Evolutionary conservation across 2,113 vertebrate species (phyloP).

Genomic region (Columba janthina): DNA sequence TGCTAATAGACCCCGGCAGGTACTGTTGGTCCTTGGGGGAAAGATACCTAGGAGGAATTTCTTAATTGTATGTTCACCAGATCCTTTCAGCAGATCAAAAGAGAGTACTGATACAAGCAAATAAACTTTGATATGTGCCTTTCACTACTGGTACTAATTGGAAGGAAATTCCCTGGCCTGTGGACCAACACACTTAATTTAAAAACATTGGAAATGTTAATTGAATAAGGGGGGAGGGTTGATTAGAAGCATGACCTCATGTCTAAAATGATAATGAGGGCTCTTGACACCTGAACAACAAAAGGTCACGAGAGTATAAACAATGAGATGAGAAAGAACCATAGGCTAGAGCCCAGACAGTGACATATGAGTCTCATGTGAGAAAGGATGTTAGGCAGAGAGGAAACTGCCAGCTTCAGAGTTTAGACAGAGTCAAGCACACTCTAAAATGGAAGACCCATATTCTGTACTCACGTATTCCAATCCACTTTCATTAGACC

Average conservation of each 20-base stretch:
- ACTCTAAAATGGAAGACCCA: neutral
- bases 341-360: neutral
- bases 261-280: slow-evolving; percentile 54
- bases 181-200: slow-evolving; percentile 32
- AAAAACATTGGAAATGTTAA: slow-evolving; percentile 58
- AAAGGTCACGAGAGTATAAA: slow-evolving; percentile 50
- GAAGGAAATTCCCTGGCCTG: slow-evolving; percentile 47
- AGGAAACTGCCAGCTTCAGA: neutral
- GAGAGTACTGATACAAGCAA: slow-evolving; percentile 32
- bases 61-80: slow-evolving; percentile 62
- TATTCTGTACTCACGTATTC: neutral
- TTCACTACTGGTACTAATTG: slow-evolving; percentile 56
- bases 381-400: neutral
- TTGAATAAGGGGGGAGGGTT: slow-evolving; percentile 43
- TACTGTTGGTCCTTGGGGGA: slow-evolving; percentile 41
- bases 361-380: neutral
- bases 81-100: slow-evolving; percentile 65
- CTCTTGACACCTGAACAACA: slow-evolving; percentile 41
- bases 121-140: slow-evolving; percentile 66
- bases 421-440: neutral
- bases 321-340: neutral
- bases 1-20: slow-evolving; percentile 55
- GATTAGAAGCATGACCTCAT: slow-evolving; percentile 47
- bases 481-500: neutral
- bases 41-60: slow-evolving; percentile 55